Evolutionary conservation across 2,888 invertebrate genomes (phyloP), one percentile per base, ranked within the genome.

Genomic region (Prosopocoilus inquinatus): DNA sequence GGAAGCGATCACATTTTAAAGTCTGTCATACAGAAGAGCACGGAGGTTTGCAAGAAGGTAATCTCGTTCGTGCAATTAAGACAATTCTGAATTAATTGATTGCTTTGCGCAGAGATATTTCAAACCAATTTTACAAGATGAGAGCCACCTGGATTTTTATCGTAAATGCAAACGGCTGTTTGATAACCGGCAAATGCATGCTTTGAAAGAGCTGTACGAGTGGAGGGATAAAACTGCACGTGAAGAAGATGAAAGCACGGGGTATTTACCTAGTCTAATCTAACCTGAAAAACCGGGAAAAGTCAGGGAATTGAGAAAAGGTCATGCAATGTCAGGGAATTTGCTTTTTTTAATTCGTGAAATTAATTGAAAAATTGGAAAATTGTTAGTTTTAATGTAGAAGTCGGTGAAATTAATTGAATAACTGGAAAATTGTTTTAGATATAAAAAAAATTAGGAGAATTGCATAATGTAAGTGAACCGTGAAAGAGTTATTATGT

Each of bases 141-240:
- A 87, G 1, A 88, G 88, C 39, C 87, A 92, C 75, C 73, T 90
- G 75, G 83, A 84, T n/a, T 75, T 96, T 63, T 91, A 91, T 72
- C 79, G 84, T 44, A 88, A 88, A 67, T 89, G 89, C 54, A 88
- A 88, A 70, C 88, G 89, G 64, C 78, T 84, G 53, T 96, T 97
- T 73, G 93, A 94, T 75, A 86, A 88, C 59, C 84, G 87, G 34
- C 97, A 98, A 75, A 72, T 94, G 72, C 85, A 83, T 67, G 96
- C 96, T 0, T 79, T 98, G 33, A 84, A 84, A 62, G 82, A 89
- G 67, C 75, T 98, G 9, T 95, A 87, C 75, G 80, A 81, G 47
- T 99, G 98, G 98, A 82, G 99, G 44, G 96, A 99, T 75, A 70
- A 78, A 11, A 81, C 88, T 4, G 95, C 96, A 0, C 80, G 98